Conservation (phyloP, 2,888 invertebrate genomes). For the Phasia obesa region DNA sequence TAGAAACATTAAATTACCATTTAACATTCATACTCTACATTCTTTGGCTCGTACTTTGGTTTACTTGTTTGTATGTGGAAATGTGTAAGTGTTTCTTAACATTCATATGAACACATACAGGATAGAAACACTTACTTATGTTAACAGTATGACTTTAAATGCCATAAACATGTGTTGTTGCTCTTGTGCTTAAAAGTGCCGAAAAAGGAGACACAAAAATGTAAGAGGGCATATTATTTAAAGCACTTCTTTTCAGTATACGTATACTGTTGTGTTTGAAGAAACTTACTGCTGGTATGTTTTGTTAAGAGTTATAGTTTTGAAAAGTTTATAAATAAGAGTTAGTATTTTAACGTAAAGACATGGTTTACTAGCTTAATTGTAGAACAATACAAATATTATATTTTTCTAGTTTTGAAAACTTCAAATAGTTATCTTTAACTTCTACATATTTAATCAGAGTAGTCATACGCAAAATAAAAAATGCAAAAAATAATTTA, state of each 20-base stretch:
- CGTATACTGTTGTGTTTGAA: conserved; percentile 23
- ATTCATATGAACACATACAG: conserved; percentile 1
- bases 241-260: conserved; percentile 11
- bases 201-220: conserved; percentile 22
- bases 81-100: neutral
- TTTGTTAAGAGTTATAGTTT: conserved; percentile 13
- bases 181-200: conserved; percentile 30
- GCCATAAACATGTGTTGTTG: conserved; percentile 64
- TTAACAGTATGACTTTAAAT: conserved; percentile 34
- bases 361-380: conserved; percentile 51
- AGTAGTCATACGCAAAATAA: neutral
- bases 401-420: neutral
- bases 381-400: conserved; percentile 10
- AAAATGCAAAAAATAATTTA: no score
- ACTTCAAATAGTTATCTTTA: neutral
- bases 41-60: neutral
- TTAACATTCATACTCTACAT: conserved; percentile 60
- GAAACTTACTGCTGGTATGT: conserved; percentile 18
- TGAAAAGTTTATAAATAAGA: neutral
- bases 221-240: conserved; percentile 49
- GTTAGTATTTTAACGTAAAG: conserved; percentile 1
- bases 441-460: neutral
- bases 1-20: conserved; percentile 70
- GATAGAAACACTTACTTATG: conserved; percentile 39
- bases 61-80: conserved; percentile 26